Base-by-base conservation (phyloP, 2,113 vertebrate species). In the Bubo scandiacus region DNA sequence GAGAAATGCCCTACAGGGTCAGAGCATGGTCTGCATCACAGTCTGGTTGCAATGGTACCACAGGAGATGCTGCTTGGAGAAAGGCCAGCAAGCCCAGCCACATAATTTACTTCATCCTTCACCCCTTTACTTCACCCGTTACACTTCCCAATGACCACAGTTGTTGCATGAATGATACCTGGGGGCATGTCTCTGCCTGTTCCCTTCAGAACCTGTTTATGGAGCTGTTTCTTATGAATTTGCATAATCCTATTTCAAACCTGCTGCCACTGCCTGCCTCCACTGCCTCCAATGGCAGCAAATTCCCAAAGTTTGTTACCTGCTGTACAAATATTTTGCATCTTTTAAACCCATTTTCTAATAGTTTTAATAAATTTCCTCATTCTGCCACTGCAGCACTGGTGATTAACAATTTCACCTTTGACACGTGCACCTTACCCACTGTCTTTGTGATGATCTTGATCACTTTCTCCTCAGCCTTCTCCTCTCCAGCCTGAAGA, bases 41-140 rank as follows among this genome's bases (percentile, higher is more conserved):
- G 43, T 16, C 40, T 34, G 8, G 8, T 20, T 59, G 26, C 26
- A 26, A 1, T 0, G 1, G 32, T 21, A 32, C 58, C 55, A 34
- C 12, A 54, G 49, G 40, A 73, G 29, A 47, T 47, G 18, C 10
- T 67, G 8, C 25, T n/a, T 75, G 62, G n/a, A 71, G 71, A 92
- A 80, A 78, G 15, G 5, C 15, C 47, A 85, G 22, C 34, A 63
- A 85, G 18, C 10, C 47, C 49, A 59, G 3, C 3, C 21, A 19
- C 10, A 3, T 52, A 59, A 21, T 47, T 36, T 67, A 23, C 15
- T 79, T 6, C 21, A 63, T 86, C 58, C 43, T 45, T 45, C 43
- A 45, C 17, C 43, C 43, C 43, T 45, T 45, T 45, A 45, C 43
- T 45, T 45, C 43, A 45, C 9, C 11, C 1, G 0, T 75, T 43